phyloP scores from a whole-genome alignment of 2,797 vertebrate genomes.

The Gallinago solitaria region DNA sequence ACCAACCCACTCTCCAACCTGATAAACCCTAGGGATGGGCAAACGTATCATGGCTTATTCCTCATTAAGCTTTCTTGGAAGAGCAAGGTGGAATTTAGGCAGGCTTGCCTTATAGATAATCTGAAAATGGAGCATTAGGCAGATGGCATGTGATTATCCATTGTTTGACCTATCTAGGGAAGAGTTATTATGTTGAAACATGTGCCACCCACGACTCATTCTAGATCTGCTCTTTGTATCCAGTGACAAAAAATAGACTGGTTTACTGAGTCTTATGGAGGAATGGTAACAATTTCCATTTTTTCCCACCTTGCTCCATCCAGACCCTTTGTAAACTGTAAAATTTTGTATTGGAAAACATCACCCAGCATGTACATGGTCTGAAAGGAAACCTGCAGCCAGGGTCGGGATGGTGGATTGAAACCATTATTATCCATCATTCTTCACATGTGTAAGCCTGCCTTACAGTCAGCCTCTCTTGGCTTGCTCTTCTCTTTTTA shows the following conservation, averaged over 20 bases:
- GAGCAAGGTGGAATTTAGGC: background rate
- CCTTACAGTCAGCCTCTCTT: background rate
- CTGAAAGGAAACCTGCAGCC: background rate
- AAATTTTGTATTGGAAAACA: background rate
- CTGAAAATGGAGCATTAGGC: background rate
- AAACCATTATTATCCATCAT: background rate
- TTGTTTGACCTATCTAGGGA: conserved; percentile 6
- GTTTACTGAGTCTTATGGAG: background rate
- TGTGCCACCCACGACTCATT: background rate
- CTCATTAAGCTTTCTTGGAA: background rate
- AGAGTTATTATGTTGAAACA: background rate
- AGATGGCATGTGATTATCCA: background rate
- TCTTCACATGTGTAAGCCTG: background rate
- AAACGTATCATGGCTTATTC: background rate
- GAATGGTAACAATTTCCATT: background rate
- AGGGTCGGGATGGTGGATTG: background rate
- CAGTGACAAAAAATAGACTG: background rate
- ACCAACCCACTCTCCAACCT: background rate
- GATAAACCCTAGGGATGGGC: fast-evolving
- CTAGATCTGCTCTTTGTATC: background rate
- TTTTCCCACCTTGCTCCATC: background rate
- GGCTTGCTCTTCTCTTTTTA: background rate
- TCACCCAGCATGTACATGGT: background rate
- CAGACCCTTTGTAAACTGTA: background rate
- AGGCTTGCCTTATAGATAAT: background rate